Conservation (phyloP, 2,113 vertebrate species). For the Sorex fumeus region DNA sequence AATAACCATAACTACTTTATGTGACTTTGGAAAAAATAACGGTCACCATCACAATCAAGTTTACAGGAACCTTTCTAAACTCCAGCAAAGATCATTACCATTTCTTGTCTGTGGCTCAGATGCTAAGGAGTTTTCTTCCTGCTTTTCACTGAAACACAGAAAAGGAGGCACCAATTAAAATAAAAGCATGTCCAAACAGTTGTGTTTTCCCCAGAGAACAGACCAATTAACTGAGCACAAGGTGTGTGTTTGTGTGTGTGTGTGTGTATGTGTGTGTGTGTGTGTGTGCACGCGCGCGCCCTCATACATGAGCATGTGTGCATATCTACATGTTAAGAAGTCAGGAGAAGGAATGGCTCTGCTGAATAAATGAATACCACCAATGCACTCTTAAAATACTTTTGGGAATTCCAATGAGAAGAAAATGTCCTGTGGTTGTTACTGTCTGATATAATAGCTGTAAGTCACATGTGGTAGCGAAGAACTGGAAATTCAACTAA, state of each 20-base stretch:
- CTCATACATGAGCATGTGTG: too few species aligned
- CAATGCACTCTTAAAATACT: not conserved
- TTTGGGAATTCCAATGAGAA: not conserved
- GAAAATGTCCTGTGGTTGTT: not conserved
- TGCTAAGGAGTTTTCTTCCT: slow-evolving; percentile 87
- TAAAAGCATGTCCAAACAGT: slow-evolving; percentile 8
- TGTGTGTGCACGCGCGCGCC: not conserved
- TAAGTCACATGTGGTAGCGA: not conserved
- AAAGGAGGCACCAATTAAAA: slow-evolving; percentile 63
- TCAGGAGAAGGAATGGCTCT: not conserved
- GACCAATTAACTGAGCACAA: not conserved
- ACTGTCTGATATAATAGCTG: not conserved
- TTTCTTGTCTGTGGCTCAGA: slow-evolving; percentile 87
- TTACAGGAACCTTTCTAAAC: not conserved
- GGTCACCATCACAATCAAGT: not conserved
- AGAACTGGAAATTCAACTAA: not conserved
- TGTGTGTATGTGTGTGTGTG: not conserved
- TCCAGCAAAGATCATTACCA: slow-evolving; percentile 86
- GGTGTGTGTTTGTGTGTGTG: not conserved
- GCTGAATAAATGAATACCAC: not conserved
- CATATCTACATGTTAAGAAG: not conserved
- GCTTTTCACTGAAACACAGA: slow-evolving; percentile 88
- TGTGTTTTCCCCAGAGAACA: not conserved
- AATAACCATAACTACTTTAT: not conserved
- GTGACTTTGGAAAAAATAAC: slow-evolving; percentile 18